Base-by-base conservation (phyloP, 1,140 invertebrate genomes). In the Neodiprion virginianus region DNA sequence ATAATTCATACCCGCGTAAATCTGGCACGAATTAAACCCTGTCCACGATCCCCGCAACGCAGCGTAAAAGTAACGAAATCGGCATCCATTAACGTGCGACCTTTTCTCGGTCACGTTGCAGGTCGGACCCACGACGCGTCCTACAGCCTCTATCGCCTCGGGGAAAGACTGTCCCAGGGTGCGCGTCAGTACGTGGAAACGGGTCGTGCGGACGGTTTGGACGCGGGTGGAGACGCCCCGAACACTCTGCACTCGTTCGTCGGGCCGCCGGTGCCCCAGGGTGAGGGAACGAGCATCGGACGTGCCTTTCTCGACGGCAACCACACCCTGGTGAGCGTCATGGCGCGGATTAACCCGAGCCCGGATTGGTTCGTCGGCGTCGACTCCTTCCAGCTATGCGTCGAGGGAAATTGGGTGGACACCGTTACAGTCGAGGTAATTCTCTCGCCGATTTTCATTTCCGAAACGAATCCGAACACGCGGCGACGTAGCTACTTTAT, bases 361-460 rank as follows among this genome's bases (percentile, higher is more conserved):
- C 98, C 98, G 0, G 98, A 99, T 90, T 99, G 98, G 98, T 99
- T 98, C 88, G 93, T 99, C 66, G 98, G 98, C 67, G 92, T 99
- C n/a, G 96, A 97, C 86, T 95, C 94, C 74, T 94, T 98, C 81
- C 92, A 96, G 85, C 91, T 99, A 2, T 99, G 98, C 86, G 93
- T 95, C 11, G 95, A 98, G 83, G 97, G 96, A 75, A 97, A 96
- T 77, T 99, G 98, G 97, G 90, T 97, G 61, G 96, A 98, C 83
- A 95, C 94, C 68, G 93, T 97, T 71, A 96, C 95, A 47, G 94
- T 99, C 71, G 96, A 99, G 91, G 94, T 95, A 90, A 86, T 40
- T 40, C 5, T 40, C 28, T 40, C 28, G 28, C 28, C 28, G 5
- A 40, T 40, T 40, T 40, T 40, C 28, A 40, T 40, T 40, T 40